phyloP scores from a whole-genome alignment of 2,888 invertebrate genomes.

The Torymus aiolomorphi region DNA sequence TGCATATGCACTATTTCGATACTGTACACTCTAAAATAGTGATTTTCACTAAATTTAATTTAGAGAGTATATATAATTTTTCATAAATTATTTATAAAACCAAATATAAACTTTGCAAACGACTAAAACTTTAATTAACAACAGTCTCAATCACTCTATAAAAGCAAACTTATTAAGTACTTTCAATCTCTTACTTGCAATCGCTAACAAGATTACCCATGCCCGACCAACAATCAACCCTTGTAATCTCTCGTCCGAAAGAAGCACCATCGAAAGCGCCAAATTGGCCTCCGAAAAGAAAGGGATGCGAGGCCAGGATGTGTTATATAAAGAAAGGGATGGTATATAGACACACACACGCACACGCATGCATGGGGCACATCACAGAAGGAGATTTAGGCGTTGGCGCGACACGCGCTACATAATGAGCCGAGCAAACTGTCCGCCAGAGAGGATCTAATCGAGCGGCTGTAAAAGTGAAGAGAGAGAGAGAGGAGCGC shows the following conservation, averaged over 20 bases:
- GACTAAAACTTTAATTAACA: no score
- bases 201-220: neutral
- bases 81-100: no score
- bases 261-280: neutral
- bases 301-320: constrained; percentile 6
- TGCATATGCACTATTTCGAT: no score
- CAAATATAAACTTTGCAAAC: no score
- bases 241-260: neutral
- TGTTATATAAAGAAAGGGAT: neutral
- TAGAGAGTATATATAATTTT: no score
- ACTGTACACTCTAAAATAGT: no score
- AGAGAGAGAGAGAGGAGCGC: constrained; percentile 55
- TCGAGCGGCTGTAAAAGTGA: constrained; percentile 56
- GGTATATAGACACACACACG: neutral
- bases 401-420: constrained; percentile 44
- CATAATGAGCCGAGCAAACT: constrained; percentile 50
- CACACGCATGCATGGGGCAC: neutral
- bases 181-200: no score
- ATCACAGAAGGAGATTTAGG: neutral
- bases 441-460: constrained; percentile 46
- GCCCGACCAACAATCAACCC: constrained; percentile 4
- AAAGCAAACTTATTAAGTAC: no score
- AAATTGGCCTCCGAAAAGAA: constrained; percentile 35
- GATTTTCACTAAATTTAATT: no score
- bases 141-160: no score